These are phyloP conservation scores for Clunio marinus DNA, from an alignment of 2,888 invertebrate genomes.

Conservation along the genomic window DNA sequence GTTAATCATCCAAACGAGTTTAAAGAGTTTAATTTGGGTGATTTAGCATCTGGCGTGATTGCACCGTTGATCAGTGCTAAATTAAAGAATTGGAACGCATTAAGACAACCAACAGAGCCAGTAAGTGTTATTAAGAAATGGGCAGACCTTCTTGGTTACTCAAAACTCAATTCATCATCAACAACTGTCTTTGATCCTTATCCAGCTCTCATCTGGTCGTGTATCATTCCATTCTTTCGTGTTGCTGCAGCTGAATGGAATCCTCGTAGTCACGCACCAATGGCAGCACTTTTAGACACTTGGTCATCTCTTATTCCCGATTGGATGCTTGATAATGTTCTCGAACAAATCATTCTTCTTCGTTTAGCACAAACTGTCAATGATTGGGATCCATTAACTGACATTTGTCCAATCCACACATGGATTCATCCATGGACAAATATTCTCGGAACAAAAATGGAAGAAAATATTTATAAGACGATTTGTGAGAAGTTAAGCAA, in stretches of 20 bases:
- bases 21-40: conserved; percentile 75
- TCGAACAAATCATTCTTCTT: conserved; percentile 79
- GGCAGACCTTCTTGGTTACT: conserved; percentile 57
- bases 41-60: conserved; percentile 78
- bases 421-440: conserved; percentile 98
- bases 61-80: conserved; percentile 75
- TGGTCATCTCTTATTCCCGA: conserved; percentile 78
- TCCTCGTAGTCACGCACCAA: conserved; percentile 70
- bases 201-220: conserved; percentile 80
- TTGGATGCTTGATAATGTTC: conserved; percentile 78
- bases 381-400: conserved; percentile 92
- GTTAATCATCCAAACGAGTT: conserved; percentile 70
- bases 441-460: conserved; percentile 61
- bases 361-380: conserved; percentile 70
- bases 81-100: conserved; percentile 74
- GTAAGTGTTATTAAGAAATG: conserved; percentile 65
- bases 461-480: conserved; percentile 70
- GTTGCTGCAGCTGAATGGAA: conserved; percentile 68
- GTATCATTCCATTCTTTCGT: conserved; percentile 78
- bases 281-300: conserved; percentile 72
- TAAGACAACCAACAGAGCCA: conserved; percentile 63
- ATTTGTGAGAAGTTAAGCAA: conserved; percentile 86
- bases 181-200: conserved; percentile 60
- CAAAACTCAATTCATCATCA: conserved; percentile 43
- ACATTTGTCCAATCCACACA: conserved; percentile 90